Evolutionary conservation across 2,888 invertebrate species (phyloP).

Genomic region (Papilio elwesi): DNA sequence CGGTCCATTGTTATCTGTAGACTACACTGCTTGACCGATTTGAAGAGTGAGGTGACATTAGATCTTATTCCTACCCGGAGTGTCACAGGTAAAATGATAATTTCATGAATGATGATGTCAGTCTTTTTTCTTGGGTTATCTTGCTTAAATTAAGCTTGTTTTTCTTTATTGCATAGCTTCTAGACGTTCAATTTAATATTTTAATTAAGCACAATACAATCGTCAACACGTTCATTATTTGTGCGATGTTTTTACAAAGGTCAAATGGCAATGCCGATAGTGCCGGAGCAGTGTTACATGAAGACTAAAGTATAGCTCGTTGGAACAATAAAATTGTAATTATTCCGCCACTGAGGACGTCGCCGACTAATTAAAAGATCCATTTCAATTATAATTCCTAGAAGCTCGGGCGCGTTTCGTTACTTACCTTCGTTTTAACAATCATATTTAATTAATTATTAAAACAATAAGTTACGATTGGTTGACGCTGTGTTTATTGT

Average conservation of each 20-base stretch:
- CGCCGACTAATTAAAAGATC: slow-evolving; percentile 30
- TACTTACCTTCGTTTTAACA: slow-evolving; percentile 26
- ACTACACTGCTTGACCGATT: too few species aligned
- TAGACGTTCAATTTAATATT: background rate
- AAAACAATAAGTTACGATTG: slow-evolving; percentile 26
- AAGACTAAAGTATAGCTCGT: background rate
- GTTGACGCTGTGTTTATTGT: slow-evolving; percentile 6
- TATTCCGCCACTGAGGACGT: slow-evolving; percentile 20
- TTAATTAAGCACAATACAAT: background rate
- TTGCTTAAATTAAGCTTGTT: background rate
- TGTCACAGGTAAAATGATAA: too few species aligned
- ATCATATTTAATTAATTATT: slow-evolving; percentile 15
- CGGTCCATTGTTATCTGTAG: too few species aligned
- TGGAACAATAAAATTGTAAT: slow-evolving; percentile 26
- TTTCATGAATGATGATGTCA: background rate
- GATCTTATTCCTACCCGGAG: too few species aligned
- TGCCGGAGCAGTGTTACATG: background rate
- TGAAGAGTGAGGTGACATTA: too few species aligned
- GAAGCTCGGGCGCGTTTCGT: background rate
- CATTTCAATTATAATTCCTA: slow-evolving; percentile 34
- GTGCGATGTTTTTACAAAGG: slow-evolving; percentile 15
- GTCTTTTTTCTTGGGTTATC: too few species aligned
- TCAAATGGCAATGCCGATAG: slow-evolving; percentile 31
- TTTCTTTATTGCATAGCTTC: background rate
- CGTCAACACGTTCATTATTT: slow-evolving; percentile 13